phyloP scores from a whole-genome alignment of 1,140 invertebrate species.

The Sycophila sp. region DNA sequence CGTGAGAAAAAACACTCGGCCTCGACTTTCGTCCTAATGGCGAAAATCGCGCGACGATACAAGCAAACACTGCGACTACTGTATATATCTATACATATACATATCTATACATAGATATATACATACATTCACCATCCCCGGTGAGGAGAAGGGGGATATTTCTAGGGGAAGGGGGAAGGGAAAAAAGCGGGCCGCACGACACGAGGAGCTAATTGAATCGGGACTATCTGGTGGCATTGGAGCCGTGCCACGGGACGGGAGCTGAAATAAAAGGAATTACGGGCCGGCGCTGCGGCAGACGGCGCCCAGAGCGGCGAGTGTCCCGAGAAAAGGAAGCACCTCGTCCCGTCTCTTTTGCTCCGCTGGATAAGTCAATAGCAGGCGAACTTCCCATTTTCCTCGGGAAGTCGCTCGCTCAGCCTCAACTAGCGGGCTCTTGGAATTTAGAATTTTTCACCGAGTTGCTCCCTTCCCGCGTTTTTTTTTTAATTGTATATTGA shows the following conservation, averaged over 20 bases:
- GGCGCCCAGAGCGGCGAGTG: not conserved
- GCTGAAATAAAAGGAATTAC: not conserved
- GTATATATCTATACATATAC: not conserved
- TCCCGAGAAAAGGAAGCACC: not conserved
- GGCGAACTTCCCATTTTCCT: not conserved
- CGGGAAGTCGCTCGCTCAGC: not conserved
- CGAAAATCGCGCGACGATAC: not conserved
- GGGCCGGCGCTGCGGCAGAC: not conserved
- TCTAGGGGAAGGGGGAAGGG: not conserved
- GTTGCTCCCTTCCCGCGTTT: not conserved
- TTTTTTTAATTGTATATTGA: not conserved
- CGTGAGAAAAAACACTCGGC: no score
- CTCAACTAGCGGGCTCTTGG: not conserved
- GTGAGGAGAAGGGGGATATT: no score
- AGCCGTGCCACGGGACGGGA: constrained; percentile 2
- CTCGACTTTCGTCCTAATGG: not conserved
- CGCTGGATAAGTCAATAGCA: constrained; percentile 22
- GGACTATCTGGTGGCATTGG: constrained; percentile 5
- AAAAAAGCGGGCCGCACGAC: not conserved
- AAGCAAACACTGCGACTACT: not conserved
- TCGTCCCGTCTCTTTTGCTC: not conserved
- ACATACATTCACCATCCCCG: no score
- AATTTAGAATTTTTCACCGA: not conserved
- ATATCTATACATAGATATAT: no score
- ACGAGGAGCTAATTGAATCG: constrained; percentile 27